These are phyloP conservation scores for Cariama cristata DNA, from an alignment of 2,113 vertebrate genomes.

Conservation along the genomic window DNA sequence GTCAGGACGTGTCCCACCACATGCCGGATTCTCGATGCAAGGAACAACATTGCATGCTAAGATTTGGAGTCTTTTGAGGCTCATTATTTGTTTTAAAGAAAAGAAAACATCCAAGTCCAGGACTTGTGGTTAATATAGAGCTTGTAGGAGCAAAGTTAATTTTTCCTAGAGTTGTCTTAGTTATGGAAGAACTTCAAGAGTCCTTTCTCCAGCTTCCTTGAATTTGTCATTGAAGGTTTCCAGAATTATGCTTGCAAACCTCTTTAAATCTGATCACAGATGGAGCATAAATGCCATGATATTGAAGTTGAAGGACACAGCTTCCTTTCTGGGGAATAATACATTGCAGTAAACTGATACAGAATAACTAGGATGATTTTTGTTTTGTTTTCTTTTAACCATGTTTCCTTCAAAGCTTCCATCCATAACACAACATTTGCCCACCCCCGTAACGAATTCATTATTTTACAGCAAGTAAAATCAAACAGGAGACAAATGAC, in stretches of 20 bases:
- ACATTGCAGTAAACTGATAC: conserved; percentile 28
- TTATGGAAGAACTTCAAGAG: not conserved
- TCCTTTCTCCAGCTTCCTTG: not conserved
- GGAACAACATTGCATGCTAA: not conserved
- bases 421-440: conserved; percentile 36
- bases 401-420: conserved; percentile 60
- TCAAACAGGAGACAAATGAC: conserved; percentile 75
- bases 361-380: conserved; percentile 17
- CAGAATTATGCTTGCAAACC: not conserved
- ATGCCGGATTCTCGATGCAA: not conserved
- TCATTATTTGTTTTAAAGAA: not conserved
- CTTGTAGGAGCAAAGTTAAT: not conserved
- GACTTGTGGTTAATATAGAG: not conserved
- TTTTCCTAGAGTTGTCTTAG: not conserved
- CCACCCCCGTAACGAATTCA: conserved; percentile 67
- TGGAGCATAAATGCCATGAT: conserved; percentile 51
- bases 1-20: not conserved
- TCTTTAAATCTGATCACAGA: conserved; percentile 59
- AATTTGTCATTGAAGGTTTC: not conserved
- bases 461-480: conserved; percentile 74
- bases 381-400: conserved; percentile 49
- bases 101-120: not conserved
- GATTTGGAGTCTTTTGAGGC: not conserved
- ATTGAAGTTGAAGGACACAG: conserved; percentile 53
- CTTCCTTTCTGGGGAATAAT: conserved; percentile 54